Evolutionary conservation across 2,797 vertebrate genomes (phyloP).

Genomic region (Centroberyx gerrardi): DNA sequence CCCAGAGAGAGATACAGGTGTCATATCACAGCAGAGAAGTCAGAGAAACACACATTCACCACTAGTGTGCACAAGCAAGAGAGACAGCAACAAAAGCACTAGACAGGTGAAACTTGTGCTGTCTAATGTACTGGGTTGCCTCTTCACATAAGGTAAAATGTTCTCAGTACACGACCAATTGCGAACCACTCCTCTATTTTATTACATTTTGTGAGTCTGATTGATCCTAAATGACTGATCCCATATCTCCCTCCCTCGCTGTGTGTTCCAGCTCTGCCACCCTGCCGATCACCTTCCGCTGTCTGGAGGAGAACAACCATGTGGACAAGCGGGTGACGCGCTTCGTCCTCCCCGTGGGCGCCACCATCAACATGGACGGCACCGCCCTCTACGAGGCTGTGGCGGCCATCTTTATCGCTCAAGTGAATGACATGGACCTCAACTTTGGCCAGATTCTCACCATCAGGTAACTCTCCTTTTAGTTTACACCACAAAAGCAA

Average conservation of each 20-base stretch:
- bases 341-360: conserved; percentile 95
- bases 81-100: too few species aligned
- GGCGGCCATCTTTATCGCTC: conserved; percentile 98
- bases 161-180: too few species aligned
- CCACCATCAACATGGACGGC: conserved; percentile 99
- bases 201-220: not conserved
- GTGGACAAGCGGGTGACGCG: conserved; percentile 96
- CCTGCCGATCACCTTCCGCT: conserved; percentile 97
- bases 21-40: too few species aligned
- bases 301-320: conserved; percentile 94
- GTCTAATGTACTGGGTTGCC: too few species aligned
- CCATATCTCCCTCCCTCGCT: not conserved
- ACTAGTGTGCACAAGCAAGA: too few species aligned
- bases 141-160: too few species aligned
- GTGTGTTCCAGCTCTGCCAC: conserved; percentile 90
- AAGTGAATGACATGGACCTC: conserved; percentile 96
- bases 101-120: too few species aligned
- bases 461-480: conserved; percentile 89
- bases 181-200: too few species aligned
- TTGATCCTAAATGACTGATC: too few species aligned
- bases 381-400: conserved; percentile 96
- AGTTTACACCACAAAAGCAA: not conserved
- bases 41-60: too few species aligned
- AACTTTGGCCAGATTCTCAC: conserved; percentile 98
- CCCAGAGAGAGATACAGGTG: too few species aligned